Evolutionary conservation across 2,797 vertebrate species (phyloP).

Genomic region (Eulemur mongoz): DNA sequence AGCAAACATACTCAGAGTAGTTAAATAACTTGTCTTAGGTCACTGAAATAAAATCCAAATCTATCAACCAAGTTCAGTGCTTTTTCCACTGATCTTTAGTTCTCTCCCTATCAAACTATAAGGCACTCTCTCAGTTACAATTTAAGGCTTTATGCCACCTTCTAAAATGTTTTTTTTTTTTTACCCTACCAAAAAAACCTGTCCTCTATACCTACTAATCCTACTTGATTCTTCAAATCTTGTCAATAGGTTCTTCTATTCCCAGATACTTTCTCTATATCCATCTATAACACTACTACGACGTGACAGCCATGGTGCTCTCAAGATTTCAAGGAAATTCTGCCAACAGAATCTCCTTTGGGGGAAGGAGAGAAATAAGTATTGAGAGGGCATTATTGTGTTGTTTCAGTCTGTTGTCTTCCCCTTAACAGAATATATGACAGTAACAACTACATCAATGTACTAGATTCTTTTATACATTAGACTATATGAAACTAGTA

Average conservation of each 20-base stretch:
- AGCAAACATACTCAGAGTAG: not conserved
- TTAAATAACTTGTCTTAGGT: not conserved
- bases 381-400: not conserved
- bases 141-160: not conserved
- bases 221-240: not conserved
- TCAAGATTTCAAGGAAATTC: conserved; percentile 29
- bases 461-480: conserved; percentile 37
- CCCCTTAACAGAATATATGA: conserved; percentile 9
- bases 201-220: not conserved
- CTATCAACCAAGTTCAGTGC: not conserved
- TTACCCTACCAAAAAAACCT: not conserved
- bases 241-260: not conserved
- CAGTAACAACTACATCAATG: not conserved
- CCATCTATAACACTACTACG: not conserved
- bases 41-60: conserved; percentile 37
- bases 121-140: not conserved
- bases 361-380: not conserved
- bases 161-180: not conserved
- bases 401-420: not conserved
- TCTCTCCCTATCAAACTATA: not conserved
- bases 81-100: not conserved
- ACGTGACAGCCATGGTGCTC: not conserved
- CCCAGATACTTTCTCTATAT: not conserved
- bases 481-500: not conserved
- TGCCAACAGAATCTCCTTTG: not conserved